Base-by-base conservation (phyloP, 2,113 vertebrate genomes). In the Empidonax alnorum region DNA sequence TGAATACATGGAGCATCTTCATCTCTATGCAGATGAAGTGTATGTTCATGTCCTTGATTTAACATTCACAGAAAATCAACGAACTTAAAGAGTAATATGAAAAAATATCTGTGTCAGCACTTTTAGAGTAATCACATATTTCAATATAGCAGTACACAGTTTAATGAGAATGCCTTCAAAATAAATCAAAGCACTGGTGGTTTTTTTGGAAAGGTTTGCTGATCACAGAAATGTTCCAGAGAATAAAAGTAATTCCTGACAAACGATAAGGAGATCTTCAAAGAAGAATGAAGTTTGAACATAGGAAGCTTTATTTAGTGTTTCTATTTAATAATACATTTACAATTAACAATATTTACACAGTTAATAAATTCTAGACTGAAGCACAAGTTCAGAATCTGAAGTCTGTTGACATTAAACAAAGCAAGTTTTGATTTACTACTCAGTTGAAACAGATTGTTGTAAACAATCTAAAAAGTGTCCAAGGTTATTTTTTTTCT, bases 161-260 rank as follows among this genome's bases (percentile, higher is more conserved):
- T 97, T 97, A 97, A 97, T 96, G 84, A 97, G 94, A 95, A 95
- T 87, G 75, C 69, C 75, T 97, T 97, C 82, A 93, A 98, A 97
- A 95, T 96, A 97, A 97, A 97, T 96, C 96, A 93, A 68, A 95
- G 66, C 37, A 49, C 47, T 73, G 63, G 67, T 77, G 39, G 31
- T 56, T 89, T 73, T 77, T 92, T 89, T 30, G 52, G n/a, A 91
- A 94, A 90, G 62, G 52, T 65, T 75, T 5, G 3, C 79, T 95
- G 86, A 91, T 93, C 81, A 82, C 19, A 80, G 75, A 77, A 96
- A 91, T 44, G 27, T 91, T 92, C 27, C 44, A 62, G 88, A 95
- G 65, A 91, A 85, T n/a, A 35, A 94, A 95, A 96, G 56, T 74
- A 79, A 94, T 84, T 97, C 92, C 67, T 84, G 78, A 75, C 75